Percentiles rank a stretch among this genome's conserved stretches.
Evolutionary conservation across 37 sponge, comb jelly and placozoan genomes (phyloP).

Genomic region (Aplysina aerophoba): DNA sequence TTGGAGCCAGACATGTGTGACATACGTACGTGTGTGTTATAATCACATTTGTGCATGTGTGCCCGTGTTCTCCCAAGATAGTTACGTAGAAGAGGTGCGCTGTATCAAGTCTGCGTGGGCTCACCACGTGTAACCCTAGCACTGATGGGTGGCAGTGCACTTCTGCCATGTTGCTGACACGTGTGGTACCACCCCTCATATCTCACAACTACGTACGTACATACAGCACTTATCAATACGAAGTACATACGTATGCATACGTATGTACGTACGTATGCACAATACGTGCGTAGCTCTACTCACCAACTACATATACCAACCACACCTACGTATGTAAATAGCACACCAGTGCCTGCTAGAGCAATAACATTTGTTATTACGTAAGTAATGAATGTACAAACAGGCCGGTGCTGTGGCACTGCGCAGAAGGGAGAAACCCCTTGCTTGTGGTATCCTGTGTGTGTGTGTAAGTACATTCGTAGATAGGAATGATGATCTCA

Average conservation of each 20-base stretch:
- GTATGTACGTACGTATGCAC: background rate
- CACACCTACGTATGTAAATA: background rate
- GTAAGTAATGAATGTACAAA: conserved; percentile 5
- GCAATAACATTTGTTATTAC: background rate
- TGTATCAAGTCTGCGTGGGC: too few species aligned
- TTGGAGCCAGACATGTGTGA: too few species aligned
- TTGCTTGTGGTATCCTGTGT: background rate
- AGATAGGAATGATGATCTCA: background rate
- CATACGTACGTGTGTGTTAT: background rate
- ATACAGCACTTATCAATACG: background rate
- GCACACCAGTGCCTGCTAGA: background rate
- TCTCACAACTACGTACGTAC: conserved; percentile 1
- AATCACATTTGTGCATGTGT: background rate
- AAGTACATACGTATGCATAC: conserved; percentile 8
- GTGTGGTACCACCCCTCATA: too few species aligned
- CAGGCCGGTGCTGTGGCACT: background rate
- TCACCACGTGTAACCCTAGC: too few species aligned
- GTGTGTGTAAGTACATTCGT: conserved; percentile 14
- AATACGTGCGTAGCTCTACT: background rate
- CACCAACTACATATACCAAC: too few species aligned
- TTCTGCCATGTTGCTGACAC: too few species aligned
- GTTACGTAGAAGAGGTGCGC: too few species aligned
- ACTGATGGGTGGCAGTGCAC: too few species aligned
- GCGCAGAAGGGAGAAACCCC: background rate
- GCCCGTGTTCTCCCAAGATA: too few species aligned